Evolutionary conservation across 2,113 vertebrate species (phyloP), one percentile per base, ranked within the genome.

Genomic region (Coracopsis vasa): DNA sequence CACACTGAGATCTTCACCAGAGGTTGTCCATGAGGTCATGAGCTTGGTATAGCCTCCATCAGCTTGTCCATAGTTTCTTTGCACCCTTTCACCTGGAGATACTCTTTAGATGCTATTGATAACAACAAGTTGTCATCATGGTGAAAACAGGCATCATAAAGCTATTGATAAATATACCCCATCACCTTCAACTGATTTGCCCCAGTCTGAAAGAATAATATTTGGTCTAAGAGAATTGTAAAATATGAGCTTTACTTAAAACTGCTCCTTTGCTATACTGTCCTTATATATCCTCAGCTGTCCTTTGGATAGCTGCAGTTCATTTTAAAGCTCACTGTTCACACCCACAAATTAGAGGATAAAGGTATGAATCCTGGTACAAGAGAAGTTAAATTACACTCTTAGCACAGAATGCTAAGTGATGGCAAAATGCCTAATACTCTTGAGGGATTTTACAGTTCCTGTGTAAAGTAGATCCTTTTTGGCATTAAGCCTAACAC

Each of bases 321-420:
- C 17, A 90, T 79, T 91, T 61, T 78, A 90, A 56, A 87, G 60
- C 58, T 84, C 44, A 64, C 35, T 85, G 28, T 44, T 48, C 24
- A 50, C 25, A 23, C 41, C 45, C 53, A 82, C 35, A 51, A 86
- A 64, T 35, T 10, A 72, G n/a, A 84, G n/a, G 13, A 73, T 81
- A 72, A 94, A 67, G 56, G 51, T 73, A 11, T 61, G 80, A 39
- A 20, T 33, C 11, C 23, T 28, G 2, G 21, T 73, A 80, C 18
- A 19, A 92, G 4, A 88, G n/a, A 91, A 92, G 45, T 83, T 92
- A 86, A 92, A 95, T 93, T 69, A 94, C 29, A 85, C 31, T 93
- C 72, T 66, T 79, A 77, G 65, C 72, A 84, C 23, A 86, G 72
- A 92, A 88, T 61, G 65, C 29, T 80, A 79, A 88, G 33, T 65